A percentile compares a stretch with the other conserved stretches of the same genome.
phyloP scores from a whole-genome alignment of 2,888 invertebrate species.

The Andrena trimmerana region DNA sequence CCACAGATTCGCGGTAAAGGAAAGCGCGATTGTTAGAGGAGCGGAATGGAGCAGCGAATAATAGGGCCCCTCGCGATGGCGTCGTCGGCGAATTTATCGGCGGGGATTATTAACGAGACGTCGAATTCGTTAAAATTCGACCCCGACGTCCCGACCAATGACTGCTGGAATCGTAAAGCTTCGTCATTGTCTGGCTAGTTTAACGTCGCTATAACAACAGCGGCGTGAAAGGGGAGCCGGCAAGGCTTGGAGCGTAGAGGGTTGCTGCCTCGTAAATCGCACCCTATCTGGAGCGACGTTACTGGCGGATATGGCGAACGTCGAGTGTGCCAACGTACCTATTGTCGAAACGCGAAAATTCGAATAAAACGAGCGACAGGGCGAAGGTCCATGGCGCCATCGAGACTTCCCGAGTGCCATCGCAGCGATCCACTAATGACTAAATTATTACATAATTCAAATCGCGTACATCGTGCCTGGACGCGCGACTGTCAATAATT shows the following conservation, averaged over 20 bases:
- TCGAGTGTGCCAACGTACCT: slow-evolving; percentile 43
- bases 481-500: too few species aligned
- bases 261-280: slow-evolving; percentile 72
- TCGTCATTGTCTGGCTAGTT: slow-evolving; percentile 77
- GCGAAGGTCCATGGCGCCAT: neutral
- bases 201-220: slow-evolving; percentile 74
- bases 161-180: slow-evolving; percentile 67
- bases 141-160: slow-evolving; percentile 44
- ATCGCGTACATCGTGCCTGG: too few species aligned
- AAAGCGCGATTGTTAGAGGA: slow-evolving; percentile 10
- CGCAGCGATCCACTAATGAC: too few species aligned
- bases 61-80: slow-evolving; percentile 41
- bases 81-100: slow-evolving; percentile 70
- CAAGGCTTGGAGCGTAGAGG: slow-evolving; percentile 46
- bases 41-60: slow-evolving; percentile 8
- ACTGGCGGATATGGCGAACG: slow-evolving; percentile 62
- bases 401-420: neutral
- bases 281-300: slow-evolving; percentile 64
- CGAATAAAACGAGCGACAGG: slow-evolving; percentile 21
- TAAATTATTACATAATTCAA: too few species aligned
- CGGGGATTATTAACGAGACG: slow-evolving; percentile 76
- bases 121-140: slow-evolving; percentile 74
- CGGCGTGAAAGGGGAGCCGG: slow-evolving; percentile 7
- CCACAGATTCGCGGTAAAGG: neutral
- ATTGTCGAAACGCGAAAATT: slow-evolving; percentile 62